Percentiles rank a stretch among this genome's conserved stretches.
These are phyloP conservation scores for Sebastes oblongus DNA, from an alignment of 2,797 vertebrate genomes.

Conservation along the genomic window DNA sequence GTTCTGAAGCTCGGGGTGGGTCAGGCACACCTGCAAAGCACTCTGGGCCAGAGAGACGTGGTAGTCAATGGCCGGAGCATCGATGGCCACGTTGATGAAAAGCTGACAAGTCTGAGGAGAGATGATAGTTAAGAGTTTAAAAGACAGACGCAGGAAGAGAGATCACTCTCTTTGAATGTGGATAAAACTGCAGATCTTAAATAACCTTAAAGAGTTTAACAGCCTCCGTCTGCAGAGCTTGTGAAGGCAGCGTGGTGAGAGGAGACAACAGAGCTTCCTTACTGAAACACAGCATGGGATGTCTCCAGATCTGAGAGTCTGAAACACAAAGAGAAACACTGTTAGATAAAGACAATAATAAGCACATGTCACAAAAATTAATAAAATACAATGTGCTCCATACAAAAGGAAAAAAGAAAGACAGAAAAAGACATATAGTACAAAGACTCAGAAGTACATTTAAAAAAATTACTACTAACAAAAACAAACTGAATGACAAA, in stretches of 20 bases:
- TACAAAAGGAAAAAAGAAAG: too few relatives aligned
- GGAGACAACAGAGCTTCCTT: conserved; percentile 92
- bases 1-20: conserved; percentile 95
- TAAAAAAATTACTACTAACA: background rate
- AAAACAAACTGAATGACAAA: background rate
- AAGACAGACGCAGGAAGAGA: background rate
- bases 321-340: background rate
- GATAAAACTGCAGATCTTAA: background rate
- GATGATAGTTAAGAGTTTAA: background rate
- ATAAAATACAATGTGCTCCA: background rate
- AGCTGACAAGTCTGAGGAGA: conserved; percentile 93
- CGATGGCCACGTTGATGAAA: conserved; percentile 97
- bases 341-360: too few relatives aligned
- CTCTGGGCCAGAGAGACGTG: conserved; percentile 98
- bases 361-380: background rate
- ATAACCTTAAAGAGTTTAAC: conserved; percentile 96
- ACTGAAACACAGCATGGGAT: conserved; percentile 91
- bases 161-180: background rate
- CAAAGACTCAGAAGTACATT: background rate
- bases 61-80: conserved; percentile 97
- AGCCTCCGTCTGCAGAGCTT: conserved; percentile 96
- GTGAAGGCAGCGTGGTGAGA: conserved; percentile 94
- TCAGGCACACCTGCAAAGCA: conserved; percentile 94
- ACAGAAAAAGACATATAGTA: background rate
- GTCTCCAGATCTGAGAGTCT: conserved; percentile 94